Evolutionary conservation across 1,140 invertebrate species (phyloP).

Genomic region (Gonatopus flavifemur): DNA sequence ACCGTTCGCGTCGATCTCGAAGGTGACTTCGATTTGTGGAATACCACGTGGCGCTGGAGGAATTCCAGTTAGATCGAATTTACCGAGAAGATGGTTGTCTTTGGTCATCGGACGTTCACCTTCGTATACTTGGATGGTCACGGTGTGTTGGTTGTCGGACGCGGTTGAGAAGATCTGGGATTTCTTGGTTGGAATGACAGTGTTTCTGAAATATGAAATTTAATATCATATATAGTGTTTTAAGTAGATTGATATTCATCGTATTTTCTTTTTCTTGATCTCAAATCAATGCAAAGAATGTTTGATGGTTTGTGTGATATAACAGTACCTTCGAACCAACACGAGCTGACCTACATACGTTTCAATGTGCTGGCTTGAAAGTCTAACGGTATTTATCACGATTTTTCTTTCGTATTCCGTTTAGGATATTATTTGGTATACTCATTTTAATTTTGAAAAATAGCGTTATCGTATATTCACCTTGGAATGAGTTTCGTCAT

Average conservation of each 20-base stretch:
- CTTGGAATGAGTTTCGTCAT: slow-evolving; percentile 98
- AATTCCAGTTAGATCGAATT: slow-evolving; percentile 98
- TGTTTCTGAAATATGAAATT: slow-evolving; percentile 72
- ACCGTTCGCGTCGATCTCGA: slow-evolving; percentile 99
- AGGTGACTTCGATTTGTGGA: slow-evolving; percentile 99
- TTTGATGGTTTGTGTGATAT: too few species aligned
- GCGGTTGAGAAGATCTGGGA: slow-evolving; percentile 99
- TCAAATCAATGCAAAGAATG: too few species aligned
- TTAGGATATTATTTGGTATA: too few species aligned
- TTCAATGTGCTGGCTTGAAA: too few species aligned
- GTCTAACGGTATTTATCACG: too few species aligned
- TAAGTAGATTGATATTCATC: too few species aligned
- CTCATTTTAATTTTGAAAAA: too few species aligned
- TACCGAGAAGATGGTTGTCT: slow-evolving; percentile 96
- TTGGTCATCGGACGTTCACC: slow-evolving; percentile 99
- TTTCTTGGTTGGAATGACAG: slow-evolving; percentile 99
- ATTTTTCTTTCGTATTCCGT: too few species aligned
- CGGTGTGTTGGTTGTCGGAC: slow-evolving; percentile 98
- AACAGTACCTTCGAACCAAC: too few species aligned
- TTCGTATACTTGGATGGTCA: slow-evolving; percentile 97
- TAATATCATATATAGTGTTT: too few species aligned
- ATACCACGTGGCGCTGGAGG: slow-evolving; percentile 96
- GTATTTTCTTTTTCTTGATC: too few species aligned
- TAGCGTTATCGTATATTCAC: slow-evolving; percentile 17
- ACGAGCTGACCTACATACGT: too few species aligned